A percentile compares a stretch with the other conserved stretches of the same genome.
Conservation (phyloP, 1,140 invertebrate species). For the Eufriesea mexicana region DNA sequence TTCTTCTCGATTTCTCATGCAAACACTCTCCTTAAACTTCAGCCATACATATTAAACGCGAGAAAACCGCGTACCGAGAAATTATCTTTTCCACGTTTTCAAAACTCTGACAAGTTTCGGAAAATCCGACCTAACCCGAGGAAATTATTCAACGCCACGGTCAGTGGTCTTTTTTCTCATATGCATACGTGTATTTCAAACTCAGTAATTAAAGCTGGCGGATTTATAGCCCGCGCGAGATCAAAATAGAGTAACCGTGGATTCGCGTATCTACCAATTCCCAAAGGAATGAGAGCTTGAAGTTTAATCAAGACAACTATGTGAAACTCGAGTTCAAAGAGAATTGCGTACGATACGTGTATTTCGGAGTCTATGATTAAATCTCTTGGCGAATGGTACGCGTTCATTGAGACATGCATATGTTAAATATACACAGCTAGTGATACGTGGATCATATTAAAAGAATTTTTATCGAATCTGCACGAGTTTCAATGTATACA, state of each 20-base stretch:
- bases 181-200: background rate
- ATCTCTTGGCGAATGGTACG: slow-evolving; percentile 5
- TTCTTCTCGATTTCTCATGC: too few species aligned
- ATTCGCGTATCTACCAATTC: background rate
- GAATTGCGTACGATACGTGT: background rate
- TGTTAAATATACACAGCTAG: background rate
- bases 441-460: background rate
- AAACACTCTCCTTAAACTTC: too few species aligned
- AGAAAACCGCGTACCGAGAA: too few species aligned
- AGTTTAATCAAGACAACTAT: slow-evolving; percentile 15
- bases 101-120: too few species aligned
- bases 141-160: background rate
- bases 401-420: background rate
- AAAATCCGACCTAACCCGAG: too few species aligned
- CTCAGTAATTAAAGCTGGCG: too few species aligned
- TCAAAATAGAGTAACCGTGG: background rate
- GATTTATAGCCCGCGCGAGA: background rate
- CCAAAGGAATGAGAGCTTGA: background rate
- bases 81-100: too few species aligned
- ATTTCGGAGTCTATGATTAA: slow-evolving; percentile 27
- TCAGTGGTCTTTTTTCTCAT: background rate
- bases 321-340: slow-evolving; percentile 23
- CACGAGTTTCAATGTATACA: too few species aligned
- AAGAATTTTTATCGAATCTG: too few species aligned
- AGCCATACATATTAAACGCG: too few species aligned